Conservation (phyloP, 1,140 invertebrate genomes). For the Ceratosolen solmsi region DNA sequence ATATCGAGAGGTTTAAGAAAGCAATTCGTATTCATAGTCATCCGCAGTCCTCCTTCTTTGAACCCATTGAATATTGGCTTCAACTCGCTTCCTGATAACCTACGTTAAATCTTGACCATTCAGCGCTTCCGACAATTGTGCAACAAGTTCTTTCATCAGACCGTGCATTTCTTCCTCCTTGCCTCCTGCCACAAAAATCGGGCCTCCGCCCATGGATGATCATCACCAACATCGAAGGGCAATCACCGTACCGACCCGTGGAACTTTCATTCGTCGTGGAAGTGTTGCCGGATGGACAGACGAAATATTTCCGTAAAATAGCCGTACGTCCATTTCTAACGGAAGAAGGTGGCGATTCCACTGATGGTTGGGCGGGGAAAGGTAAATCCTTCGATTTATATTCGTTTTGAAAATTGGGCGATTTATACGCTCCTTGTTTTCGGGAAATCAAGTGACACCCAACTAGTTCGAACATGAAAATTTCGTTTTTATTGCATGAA, state of each 20-base stretch:
- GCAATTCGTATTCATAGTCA: slow-evolving; percentile 25
- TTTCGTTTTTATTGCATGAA: not conserved
- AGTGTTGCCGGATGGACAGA: not conserved
- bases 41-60: not conserved
- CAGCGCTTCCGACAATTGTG: slow-evolving; percentile 16
- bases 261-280: not conserved
- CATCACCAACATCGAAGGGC: not conserved
- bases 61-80: not conserved
- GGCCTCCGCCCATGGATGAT: not conserved
- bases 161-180: not conserved
- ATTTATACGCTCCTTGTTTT: not conserved
- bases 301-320: not conserved
- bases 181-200: not conserved
- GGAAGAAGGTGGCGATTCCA: not conserved
- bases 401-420: slow-evolving; percentile 25
- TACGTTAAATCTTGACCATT: slow-evolving; percentile 21
- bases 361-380: not conserved
- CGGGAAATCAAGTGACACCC: not conserved
- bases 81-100: not conserved
- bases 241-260: not conserved
- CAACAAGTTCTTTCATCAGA: slow-evolving; percentile 48
- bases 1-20: not conserved
- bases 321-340: not conserved
- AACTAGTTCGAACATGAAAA: not conserved
- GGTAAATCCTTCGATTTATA: slow-evolving; percentile 34